Base-by-base conservation (phyloP, 2,888 invertebrate species). In the Agriopis marginaria region DNA sequence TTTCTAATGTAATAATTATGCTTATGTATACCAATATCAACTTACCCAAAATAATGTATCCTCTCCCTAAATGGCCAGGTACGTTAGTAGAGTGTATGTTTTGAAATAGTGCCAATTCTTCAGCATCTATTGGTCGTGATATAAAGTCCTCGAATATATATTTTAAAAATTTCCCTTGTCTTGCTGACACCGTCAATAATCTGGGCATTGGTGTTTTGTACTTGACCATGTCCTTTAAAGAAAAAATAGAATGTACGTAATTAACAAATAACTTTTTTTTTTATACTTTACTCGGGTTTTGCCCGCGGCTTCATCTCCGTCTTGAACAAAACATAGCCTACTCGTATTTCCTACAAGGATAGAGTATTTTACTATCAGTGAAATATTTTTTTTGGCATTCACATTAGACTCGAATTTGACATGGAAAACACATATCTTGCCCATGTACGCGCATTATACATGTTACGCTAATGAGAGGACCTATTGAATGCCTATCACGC, bases 1-100 rank as follows among this genome's bases (percentile, higher is more conserved):
- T 5, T 39, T n/a, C 3, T 40, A n/a, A 54, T 8, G n/a, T n/a
- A 1, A 12, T 40, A 4, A 1, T 40, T n/a, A 40, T n/a, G 0
- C 8, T n/a, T 40, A 32, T 23, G 45, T 12, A 11, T n/a, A n/a
- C 9, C 12, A 53, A 53, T 6, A 9, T 14, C 1, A 42, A 73
- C 77, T 81, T 76, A 92, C 91, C 82, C 12, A 91, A 76, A 58
- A 91, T 81, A 42, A 75, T 75, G 55, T 82, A 93, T 59, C 92
- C 92, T 78, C 91, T 85, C 7, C 89, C 89, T 42, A 92, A 79
- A 80, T 93, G 90, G 4, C 91, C 92, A 9, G 83, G 67, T 7
- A 87, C 86, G 49, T 74, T 85, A 0, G 67, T 73, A 51, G 79
- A 72, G 49, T 92, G 90, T 42, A 92, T 87, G 47, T 91, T 89